A percentile compares a stretch with the other conserved stretches of the same genome.
Evolutionary conservation across 53 echinoderm and acorn worm genomes (phyloP).

Genomic region (Antedon mediterranea): DNA sequence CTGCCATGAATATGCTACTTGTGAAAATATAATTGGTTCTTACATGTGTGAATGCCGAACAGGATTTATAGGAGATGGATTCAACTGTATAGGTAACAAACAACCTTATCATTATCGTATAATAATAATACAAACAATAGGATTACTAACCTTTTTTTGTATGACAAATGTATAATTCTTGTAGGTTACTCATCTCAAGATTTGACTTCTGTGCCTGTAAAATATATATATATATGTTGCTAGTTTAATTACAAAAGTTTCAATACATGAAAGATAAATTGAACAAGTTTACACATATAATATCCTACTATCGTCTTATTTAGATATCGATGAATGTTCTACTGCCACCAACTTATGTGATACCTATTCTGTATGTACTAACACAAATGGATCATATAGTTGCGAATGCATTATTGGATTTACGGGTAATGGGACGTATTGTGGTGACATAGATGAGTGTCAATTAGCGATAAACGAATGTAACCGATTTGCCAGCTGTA

Average conservation of each 20-base stretch:
- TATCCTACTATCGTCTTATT: neutral
- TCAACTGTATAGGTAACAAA: conserved; percentile 57
- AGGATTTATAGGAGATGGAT: conserved; percentile 47
- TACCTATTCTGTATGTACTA: conserved; percentile 44
- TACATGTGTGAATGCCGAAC: conserved; percentile 47
- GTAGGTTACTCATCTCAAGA: too few species aligned
- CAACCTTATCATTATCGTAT: neutral
- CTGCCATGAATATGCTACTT: conserved; percentile 32
- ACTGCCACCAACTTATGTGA: conserved; percentile 37
- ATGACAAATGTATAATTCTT: too few species aligned
- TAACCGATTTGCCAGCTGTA: conserved; percentile 36
- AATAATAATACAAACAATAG: neutral
- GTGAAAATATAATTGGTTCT: conserved; percentile 39
- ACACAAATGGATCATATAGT: conserved; percentile 56
- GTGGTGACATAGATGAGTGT: conserved; percentile 72
- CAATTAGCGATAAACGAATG: conserved; percentile 28
- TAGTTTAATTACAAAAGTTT: too few species aligned
- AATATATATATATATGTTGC: too few species aligned
- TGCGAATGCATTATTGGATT: conserved; percentile 57
- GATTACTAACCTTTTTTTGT: neutral
- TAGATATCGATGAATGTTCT: conserved; percentile 51
- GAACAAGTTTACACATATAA: too few species aligned
- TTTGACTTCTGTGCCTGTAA: too few species aligned
- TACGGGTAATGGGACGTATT: conserved; percentile 11
- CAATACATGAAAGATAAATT: too few species aligned